Conservation (phyloP, 1,140 invertebrate species). For the Drosophila obscura region DNA sequence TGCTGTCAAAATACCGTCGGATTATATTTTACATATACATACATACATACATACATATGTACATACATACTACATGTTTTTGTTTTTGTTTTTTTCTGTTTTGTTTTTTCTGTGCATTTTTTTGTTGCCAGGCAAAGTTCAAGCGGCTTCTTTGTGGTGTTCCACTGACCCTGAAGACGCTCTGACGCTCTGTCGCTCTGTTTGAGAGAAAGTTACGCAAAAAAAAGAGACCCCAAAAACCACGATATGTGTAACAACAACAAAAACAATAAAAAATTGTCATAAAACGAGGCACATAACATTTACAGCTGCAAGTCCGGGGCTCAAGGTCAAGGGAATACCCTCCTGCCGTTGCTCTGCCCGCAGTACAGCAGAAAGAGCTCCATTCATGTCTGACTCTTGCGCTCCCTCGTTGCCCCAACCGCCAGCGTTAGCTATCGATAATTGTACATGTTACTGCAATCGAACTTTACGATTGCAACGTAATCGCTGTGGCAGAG, state of each 20-base stretch:
- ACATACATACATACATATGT: background rate
- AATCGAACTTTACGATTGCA: slow-evolving; percentile 45
- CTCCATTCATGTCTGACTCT: slow-evolving; percentile 44
- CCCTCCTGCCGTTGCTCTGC: slow-evolving; percentile 6
- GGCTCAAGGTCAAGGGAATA: slow-evolving; percentile 70
- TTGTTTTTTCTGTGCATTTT: slow-evolving; percentile 4
- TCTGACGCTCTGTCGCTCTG: slow-evolving; percentile 6
- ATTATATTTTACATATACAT: slow-evolving; percentile 13
- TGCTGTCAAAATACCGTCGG: slow-evolving; percentile 53
- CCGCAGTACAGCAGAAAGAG: slow-evolving; percentile 22
- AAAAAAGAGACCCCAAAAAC: slow-evolving; percentile 45
- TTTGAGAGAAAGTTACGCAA: slow-evolving; percentile 75
- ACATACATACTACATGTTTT: background rate
- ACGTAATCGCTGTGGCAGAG: background rate
- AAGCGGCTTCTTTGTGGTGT: slow-evolving; percentile 36
- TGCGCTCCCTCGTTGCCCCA: slow-evolving; percentile 8
- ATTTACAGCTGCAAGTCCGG: slow-evolving; percentile 35
- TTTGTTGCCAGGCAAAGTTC: slow-evolving; percentile 46
- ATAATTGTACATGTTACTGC: slow-evolving; percentile 49
- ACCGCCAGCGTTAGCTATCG: slow-evolving; percentile 27
- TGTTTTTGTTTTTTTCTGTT: slow-evolving; percentile 4
- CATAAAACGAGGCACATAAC: slow-evolving; percentile 59
- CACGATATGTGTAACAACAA: slow-evolving; percentile 1
- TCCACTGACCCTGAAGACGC: slow-evolving; percentile 69
- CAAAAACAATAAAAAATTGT: slow-evolving; percentile 28